These are phyloP conservation scores for Okamejei kenojei DNA, from an alignment of 2,797 vertebrate genomes.

Conservation along the genomic window DNA sequence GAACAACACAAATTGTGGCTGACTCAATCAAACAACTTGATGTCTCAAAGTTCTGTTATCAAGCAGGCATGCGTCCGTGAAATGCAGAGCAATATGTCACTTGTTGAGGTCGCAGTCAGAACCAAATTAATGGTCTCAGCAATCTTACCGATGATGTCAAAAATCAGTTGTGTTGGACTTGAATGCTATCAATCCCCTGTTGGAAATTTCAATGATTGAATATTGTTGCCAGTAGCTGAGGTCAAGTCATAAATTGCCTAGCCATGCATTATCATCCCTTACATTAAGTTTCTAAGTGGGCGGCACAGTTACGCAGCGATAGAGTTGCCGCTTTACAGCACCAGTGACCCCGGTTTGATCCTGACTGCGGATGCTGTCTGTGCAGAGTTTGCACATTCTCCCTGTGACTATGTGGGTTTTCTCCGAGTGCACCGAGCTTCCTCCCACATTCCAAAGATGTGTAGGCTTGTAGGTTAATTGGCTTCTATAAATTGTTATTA, in stretches of 20 bases:
- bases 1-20: background rate
- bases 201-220: background rate
- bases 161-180: background rate
- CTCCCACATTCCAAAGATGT: too few species aligned
- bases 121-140: background rate
- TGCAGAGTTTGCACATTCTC: too few species aligned
- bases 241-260: background rate
- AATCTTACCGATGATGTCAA: background rate
- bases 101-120: background rate
- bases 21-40: background rate
- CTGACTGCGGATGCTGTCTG: too few species aligned
- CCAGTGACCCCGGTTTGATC: too few species aligned
- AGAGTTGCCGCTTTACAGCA: too few species aligned
- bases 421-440: too few species aligned
- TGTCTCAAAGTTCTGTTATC: background rate
- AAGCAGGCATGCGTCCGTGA: background rate
- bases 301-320: too few species aligned
- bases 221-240: background rate
- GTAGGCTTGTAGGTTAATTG: too few species aligned
- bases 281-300: background rate
- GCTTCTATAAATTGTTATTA: too few species aligned
- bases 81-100: background rate
- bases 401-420: too few species aligned
- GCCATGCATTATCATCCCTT: background rate
- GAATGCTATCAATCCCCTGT: background rate